phyloP scores from a whole-genome alignment of 2,113 vertebrate genomes.

The Paracanthobrama guichenoti region DNA sequence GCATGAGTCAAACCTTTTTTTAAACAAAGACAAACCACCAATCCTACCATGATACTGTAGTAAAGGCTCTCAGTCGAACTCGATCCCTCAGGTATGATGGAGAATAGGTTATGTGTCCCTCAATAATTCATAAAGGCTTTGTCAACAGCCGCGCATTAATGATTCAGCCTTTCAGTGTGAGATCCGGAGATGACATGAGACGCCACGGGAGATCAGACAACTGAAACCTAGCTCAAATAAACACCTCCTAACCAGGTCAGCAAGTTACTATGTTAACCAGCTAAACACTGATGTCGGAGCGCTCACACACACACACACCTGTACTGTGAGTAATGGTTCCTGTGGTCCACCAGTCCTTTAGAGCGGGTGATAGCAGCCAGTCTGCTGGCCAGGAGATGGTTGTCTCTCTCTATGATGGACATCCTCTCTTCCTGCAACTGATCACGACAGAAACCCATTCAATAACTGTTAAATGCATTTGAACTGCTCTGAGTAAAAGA shows the following conservation, averaged over 20 bases:
- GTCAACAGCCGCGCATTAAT: slow-evolving; percentile 44
- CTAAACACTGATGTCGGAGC: background rate
- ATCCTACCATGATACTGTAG: background rate
- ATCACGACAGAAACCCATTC: background rate
- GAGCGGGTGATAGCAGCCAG: slow-evolving; percentile 71
- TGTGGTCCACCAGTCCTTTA: slow-evolving; percentile 74
- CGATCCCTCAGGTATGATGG: background rate
- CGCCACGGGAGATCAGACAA: background rate
- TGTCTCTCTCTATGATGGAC: slow-evolving; percentile 69
- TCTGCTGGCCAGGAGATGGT: slow-evolving; percentile 68
- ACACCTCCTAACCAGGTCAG: slow-evolving; percentile 15
- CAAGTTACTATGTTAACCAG: background rate
- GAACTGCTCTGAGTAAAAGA: too few species aligned
- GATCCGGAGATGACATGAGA: slow-evolving; percentile 28
- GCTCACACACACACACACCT: slow-evolving; percentile 67
- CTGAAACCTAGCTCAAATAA: slow-evolving; percentile 19
- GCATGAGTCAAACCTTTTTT: background rate
- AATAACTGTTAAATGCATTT: background rate
- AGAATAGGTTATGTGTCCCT: slow-evolving; percentile 25
- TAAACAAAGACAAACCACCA: background rate
- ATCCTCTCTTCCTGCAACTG: slow-evolving; percentile 74
- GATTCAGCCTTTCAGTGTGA: slow-evolving; percentile 33
- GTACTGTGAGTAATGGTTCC: slow-evolving; percentile 67
- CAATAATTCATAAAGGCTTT: slow-evolving; percentile 44
- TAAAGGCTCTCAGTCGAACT: background rate